A percentile compares a stretch with the other conserved stretches of the same genome.
These are phyloP conservation scores for Oplegnathus fasciatus DNA, from an alignment of 2,113 vertebrate species.

Conservation along the genomic window DNA sequence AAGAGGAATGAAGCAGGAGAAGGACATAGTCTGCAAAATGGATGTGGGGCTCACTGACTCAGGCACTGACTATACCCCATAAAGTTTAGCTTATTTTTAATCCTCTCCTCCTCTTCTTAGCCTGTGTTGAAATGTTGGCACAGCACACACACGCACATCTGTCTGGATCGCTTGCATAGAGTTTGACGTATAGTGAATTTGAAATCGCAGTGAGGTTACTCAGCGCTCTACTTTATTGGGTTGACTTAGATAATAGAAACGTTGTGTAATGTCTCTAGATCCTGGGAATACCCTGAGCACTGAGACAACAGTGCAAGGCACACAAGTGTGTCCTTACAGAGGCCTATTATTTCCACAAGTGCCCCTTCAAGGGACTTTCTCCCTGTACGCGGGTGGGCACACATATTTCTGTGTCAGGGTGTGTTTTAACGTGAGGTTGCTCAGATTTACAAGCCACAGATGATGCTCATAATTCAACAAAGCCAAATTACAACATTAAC, in stretches of 20 bases:
- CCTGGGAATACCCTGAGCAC: constrained; percentile 28
- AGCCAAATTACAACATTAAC: constrained; percentile 34
- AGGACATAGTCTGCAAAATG: constrained; percentile 7
- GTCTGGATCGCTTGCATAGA: neutral
- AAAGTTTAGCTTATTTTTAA: constrained; percentile 3
- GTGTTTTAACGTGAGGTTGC: neutral
- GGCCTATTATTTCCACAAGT: constrained; percentile 22
- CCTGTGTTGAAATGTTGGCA: neutral
- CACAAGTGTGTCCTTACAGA: constrained; percentile 9
- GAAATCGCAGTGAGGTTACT: constrained; percentile 28
- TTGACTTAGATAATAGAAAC: constrained; percentile 28
- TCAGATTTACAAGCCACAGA: constrained; percentile 34
- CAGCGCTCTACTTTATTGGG: constrained; percentile 14
- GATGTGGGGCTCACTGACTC: constrained; percentile 8
- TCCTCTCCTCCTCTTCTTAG: neutral
- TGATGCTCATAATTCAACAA: constrained; percentile 30
- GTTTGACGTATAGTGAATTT: constrained; percentile 22
- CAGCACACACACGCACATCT: neutral
- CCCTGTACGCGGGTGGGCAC: constrained; percentile 31
- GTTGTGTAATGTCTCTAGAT: constrained; percentile 19
- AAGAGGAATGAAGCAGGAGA: constrained; percentile 14
- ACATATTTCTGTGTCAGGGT: constrained; percentile 12
- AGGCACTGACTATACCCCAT: neutral
- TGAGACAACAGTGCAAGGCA: constrained; percentile 11
- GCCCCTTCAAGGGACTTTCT: constrained; percentile 15